These are phyloP conservation scores for Metopia argyrocephala DNA, from an alignment of 2,888 invertebrate species.

Conservation along the genomic window DNA sequence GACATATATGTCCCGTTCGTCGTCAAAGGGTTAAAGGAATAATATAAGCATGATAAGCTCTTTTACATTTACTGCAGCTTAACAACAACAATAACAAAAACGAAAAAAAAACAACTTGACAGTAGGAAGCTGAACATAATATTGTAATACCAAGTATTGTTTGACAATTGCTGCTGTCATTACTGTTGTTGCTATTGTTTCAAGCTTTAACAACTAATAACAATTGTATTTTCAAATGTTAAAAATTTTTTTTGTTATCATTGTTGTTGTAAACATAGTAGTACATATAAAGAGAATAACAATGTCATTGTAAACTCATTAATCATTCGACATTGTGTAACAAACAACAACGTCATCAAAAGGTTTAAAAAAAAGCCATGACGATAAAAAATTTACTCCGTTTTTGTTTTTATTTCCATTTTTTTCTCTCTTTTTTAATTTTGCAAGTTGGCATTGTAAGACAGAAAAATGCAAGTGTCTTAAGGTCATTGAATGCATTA, in stretches of 20 bases:
- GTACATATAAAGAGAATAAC: slow-evolving; percentile 52
- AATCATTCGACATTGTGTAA: slow-evolving; percentile 64
- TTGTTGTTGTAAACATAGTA: slow-evolving; percentile 62
- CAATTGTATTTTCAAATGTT: slow-evolving; percentile 69
- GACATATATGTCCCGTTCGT: no score
- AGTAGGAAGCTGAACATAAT: not conserved
- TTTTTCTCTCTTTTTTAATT: slow-evolving; percentile 10
- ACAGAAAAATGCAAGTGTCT: slow-evolving; percentile 38
- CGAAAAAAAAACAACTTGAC: slow-evolving; percentile 1
- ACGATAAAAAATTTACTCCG: no score
- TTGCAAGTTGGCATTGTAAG: not conserved
- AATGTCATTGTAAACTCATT: slow-evolving; percentile 66
- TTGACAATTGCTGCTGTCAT: slow-evolving; percentile 6
- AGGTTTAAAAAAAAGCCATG: not conserved
- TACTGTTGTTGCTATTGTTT: not conserved
- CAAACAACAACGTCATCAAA: slow-evolving; percentile 4
- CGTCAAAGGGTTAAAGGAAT: not conserved
- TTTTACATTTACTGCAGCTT: not conserved
- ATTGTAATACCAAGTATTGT: slow-evolving; percentile 1
- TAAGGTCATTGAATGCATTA: slow-evolving; percentile 58
- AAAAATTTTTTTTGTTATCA: slow-evolving; percentile 61
- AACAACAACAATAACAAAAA: no score
- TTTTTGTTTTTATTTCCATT: no score
- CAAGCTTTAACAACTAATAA: slow-evolving; percentile 68
- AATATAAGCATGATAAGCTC: not conserved